Conservation (phyloP, 2,888 invertebrate species). For the Leptopterna dolabrata region DNA sequence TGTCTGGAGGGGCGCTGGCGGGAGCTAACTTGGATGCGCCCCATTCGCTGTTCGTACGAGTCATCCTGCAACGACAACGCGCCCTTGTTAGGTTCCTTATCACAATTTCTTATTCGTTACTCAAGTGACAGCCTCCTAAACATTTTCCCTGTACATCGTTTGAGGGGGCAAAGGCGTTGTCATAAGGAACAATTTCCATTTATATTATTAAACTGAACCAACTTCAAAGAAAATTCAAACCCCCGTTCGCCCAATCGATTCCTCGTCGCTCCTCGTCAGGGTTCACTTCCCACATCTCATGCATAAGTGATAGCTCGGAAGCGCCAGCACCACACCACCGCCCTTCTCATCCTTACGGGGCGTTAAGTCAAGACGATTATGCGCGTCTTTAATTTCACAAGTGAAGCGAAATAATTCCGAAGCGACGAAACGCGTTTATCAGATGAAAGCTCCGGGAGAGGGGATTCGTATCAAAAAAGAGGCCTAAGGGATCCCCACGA, state of each 20-base stretch:
- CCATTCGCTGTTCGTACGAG: no score
- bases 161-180: not conserved
- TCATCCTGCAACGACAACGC: no score
- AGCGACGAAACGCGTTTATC: constrained; percentile 19
- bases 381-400: constrained; percentile 35
- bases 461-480: constrained; percentile 31
- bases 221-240: not conserved
- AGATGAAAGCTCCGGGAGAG: constrained; percentile 1
- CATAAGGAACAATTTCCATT: not conserved
- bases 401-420: constrained; percentile 33
- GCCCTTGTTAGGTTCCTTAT: no score
- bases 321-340: not conserved
- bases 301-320: not conserved
- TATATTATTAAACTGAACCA: not conserved
- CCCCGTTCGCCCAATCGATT: not conserved
- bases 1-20: no score
- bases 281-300: not conserved
- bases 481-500: not conserved
- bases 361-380: constrained; percentile 20
- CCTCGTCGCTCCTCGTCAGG: not conserved
- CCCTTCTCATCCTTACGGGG: not conserved
- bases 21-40: no score
- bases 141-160: not conserved
- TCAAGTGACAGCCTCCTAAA: not conserved
- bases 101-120: no score